Evolutionary conservation across 2,797 vertebrate genomes (phyloP).

Genomic region (Rachycentron canadum): DNA sequence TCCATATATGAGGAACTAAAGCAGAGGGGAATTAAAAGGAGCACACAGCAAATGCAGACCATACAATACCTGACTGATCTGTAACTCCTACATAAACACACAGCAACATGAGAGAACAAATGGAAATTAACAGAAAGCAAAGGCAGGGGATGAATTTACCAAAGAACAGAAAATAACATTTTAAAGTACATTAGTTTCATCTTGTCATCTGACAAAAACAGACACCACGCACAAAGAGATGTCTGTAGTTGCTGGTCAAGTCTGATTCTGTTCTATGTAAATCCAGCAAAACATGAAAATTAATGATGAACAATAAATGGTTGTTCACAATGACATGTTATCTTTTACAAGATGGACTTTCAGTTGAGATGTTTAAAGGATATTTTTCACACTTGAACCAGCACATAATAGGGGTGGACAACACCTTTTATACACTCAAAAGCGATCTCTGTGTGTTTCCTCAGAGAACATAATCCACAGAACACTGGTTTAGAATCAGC

Average conservation of each 20-base stretch:
- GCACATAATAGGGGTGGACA: not conserved
- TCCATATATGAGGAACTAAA: slow-evolving; percentile 60
- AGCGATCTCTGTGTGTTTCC: not conserved
- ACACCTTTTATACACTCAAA: not conserved
- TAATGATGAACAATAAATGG: not conserved
- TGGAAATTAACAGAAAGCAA: slow-evolving; percentile 82
- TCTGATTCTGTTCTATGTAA: slow-evolving; percentile 37
- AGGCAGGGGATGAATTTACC: slow-evolving; percentile 34
- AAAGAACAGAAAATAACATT: slow-evolving; percentile 42
- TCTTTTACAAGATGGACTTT: slow-evolving; percentile 8
- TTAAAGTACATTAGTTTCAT: not conserved
- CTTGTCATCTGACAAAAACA: slow-evolving; percentile 4
- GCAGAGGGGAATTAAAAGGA: slow-evolving; percentile 64
- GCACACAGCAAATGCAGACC: slow-evolving; percentile 82
- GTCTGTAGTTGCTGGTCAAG: not conserved
- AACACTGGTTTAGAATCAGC: not conserved
- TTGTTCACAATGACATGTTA: slow-evolving; percentile 1
- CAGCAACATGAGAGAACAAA: slow-evolving; percentile 83
- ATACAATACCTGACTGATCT: slow-evolving; percentile 93
- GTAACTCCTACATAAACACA: slow-evolving; percentile 94
- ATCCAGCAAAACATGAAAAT: slow-evolving; percentile 25
- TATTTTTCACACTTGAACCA: not conserved
- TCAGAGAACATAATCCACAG: not conserved
- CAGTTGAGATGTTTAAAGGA: not conserved
- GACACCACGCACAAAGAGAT: slow-evolving; percentile 10